Evolutionary conservation across 1,140 invertebrate species (phyloP).

Genomic region (Brachystomella parvula): DNA sequence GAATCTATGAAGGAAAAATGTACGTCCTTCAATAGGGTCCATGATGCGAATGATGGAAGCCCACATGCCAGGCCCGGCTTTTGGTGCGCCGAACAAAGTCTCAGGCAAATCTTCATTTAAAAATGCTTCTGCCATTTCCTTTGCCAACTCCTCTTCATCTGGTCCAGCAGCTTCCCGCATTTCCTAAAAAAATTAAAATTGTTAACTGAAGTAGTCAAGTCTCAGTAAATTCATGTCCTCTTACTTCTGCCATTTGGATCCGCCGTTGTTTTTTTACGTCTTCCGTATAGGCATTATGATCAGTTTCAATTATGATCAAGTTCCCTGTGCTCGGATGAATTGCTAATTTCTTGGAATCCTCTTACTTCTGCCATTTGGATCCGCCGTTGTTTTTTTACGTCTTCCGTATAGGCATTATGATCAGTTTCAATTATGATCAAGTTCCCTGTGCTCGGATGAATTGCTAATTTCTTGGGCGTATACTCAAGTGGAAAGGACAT

Average conservation of each 20-base stretch:
- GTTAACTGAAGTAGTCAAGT: background rate
- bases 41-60: conserved; percentile 88
- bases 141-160: conserved; percentile 87
- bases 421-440: conserved; percentile 92
- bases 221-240: conserved; percentile 19
- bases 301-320: conserved; percentile 88
- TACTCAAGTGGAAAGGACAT: conserved; percentile 78
- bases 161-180: conserved; percentile 94
- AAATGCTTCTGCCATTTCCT: conserved; percentile 94
- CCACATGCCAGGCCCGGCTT: conserved; percentile 94
- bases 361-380: conserved; percentile 61
- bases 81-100: conserved; percentile 86
- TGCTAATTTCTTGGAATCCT: conserved; percentile 71
- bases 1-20: conserved; percentile 68
- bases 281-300: conserved; percentile 97
- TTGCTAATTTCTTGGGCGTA: conserved; percentile 90
- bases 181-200: conserved; percentile 52
- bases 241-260: conserved; percentile 62
- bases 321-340: conserved; percentile 90
- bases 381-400: conserved; percentile 86
- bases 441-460: conserved; percentile 88
- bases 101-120: conserved; percentile 91
- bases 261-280: conserved; percentile 88
- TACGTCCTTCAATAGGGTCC: conserved; percentile 76
- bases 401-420: conserved; percentile 96